A percentile compares a stretch with the other conserved stretches of the same genome.
Evolutionary conservation across 2,888 invertebrate species (phyloP).

Genomic region (Cacoxenus indagator): DNA sequence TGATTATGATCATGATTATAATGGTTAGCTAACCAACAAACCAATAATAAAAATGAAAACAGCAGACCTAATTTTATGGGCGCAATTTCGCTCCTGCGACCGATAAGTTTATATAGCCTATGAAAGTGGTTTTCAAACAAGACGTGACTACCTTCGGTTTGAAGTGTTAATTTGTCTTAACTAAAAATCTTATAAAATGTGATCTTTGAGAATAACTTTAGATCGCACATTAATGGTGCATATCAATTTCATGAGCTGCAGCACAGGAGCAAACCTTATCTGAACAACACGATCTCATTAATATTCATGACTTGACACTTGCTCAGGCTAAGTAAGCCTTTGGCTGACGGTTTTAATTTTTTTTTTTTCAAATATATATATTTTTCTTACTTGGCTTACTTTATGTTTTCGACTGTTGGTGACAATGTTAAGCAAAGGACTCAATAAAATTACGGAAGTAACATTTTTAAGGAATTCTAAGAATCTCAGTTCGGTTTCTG

Average conservation of each 20-base stretch:
- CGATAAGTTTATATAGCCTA: no score
- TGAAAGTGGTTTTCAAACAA: no score
- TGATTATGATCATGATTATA: no score
- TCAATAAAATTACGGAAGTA: slow-evolving; percentile 57
- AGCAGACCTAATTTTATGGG: no score
- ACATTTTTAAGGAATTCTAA: slow-evolving; percentile 7
- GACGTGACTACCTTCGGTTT: neutral
- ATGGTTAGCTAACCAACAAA: no score
- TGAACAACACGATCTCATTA: slow-evolving; percentile 33
- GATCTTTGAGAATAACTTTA: neutral
- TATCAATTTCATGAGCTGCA: no score
- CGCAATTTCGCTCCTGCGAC: no score
- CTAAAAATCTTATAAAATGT: slow-evolving; percentile 5
- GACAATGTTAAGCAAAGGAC: slow-evolving; percentile 42
- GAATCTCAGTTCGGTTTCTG: neutral
- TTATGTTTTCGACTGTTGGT: slow-evolving; percentile 16
- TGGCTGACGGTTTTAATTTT: slow-evolving; percentile 33
- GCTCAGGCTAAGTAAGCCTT: slow-evolving; percentile 10
- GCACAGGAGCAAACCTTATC: no score
- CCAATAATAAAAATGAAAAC: no score
- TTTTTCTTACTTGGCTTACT: no score
- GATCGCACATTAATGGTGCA: neutral
- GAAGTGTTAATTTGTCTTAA: slow-evolving; percentile 17
- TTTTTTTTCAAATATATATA: slow-evolving; percentile 24
- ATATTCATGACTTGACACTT: slow-evolving; percentile 52